Evolutionary conservation across 2,113 vertebrate species (phyloP), one percentile per base, ranked within the genome.

Genomic region (Reinhardtius hippoglossoides): DNA sequence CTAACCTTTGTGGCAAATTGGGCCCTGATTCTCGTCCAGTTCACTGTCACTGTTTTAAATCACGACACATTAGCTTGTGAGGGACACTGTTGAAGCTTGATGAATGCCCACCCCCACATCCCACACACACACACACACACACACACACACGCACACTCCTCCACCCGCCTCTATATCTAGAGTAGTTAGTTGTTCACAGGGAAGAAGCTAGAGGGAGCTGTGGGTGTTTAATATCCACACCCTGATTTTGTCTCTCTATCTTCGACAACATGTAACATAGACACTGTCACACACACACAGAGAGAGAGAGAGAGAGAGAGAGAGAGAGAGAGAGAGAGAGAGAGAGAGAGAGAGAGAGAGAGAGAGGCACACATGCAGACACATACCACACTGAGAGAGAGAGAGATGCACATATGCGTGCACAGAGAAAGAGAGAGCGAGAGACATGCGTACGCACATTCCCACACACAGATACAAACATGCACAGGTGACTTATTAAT

Each of bases 151-250:
- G 9, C 46, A 52, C 48, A 27, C 44, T 35, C n/a, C n/a, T n/a
- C n/a, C n/a, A n/a, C n/a, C n/a, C 21, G 26, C 13, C 20, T 21
- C 54, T 82, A 59, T 76, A 84, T 74, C 65, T 76, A 65, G 56
- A 54, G 40, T 71, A 81, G 57, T 55, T 26, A 15, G 75, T 40
- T 67, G 67, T 86, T 88, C 88, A 68, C 59, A n/a, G 16, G 26
- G 31, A 15, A 54, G 81, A 87, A 87, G 84, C 91, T 92, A 89
- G 92, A 91, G 88, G 91, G 90, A 87, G 92, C 92, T 92, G 91
- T 93, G 85, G 89, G 80, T 90, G 82, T 93, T 87, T 83, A 31
- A 46, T 24, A 83, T 46, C 52, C 52, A 50, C 20, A 18, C 8
- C 21, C 64, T 12, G n/a, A 23, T 20, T 56, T 18, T 50, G 7